Conservation (phyloP, 2,888 invertebrate genomes). For the Orthosia incerta region DNA sequence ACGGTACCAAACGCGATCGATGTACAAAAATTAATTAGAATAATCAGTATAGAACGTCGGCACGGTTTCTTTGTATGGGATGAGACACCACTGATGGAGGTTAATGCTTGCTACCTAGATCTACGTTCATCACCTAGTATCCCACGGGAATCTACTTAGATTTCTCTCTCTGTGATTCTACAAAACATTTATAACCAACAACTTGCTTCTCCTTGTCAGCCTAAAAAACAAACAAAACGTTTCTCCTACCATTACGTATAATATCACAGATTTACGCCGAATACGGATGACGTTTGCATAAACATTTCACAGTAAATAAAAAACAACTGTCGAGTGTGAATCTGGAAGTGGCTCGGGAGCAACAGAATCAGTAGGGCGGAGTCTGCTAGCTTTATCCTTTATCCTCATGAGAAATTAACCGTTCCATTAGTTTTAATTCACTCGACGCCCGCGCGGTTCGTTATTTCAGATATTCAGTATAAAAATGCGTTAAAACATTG, state of each 20-base stretch:
- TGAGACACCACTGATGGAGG: too few species aligned
- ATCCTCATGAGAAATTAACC: slow-evolving; percentile 90
- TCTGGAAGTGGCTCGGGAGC: slow-evolving; percentile 55
- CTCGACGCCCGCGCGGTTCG: slow-evolving; percentile 84
- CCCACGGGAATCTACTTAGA: neutral
- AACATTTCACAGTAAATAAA: slow-evolving; percentile 60
- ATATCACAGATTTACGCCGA: slow-evolving; percentile 53
- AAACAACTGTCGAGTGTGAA: slow-evolving; percentile 62
- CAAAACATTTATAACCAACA: slow-evolving; percentile 5
- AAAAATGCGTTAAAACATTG: slow-evolving; percentile 84
- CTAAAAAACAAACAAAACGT: slow-evolving; percentile 40
- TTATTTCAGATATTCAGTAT: slow-evolving; percentile 85
- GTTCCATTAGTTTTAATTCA: slow-evolving; percentile 91
- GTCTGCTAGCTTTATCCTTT: slow-evolving; percentile 84
- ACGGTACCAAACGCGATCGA: too few species aligned
- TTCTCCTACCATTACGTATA: slow-evolving; percentile 33
- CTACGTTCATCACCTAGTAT: neutral
- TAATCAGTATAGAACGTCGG: too few species aligned
- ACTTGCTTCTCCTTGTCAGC: neutral
- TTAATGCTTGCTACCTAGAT: neutral
- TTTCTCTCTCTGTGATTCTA: neutral
- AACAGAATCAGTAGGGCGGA: slow-evolving; percentile 78
- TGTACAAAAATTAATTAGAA: too few species aligned
- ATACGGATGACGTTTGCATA: slow-evolving; percentile 58
- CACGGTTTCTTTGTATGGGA: too few species aligned